Percentiles rank a stretch among this genome's conserved stretches.
phyloP scores from a whole-genome alignment of 2,113 vertebrate genomes.

The Rhinolophus sinicus region DNA sequence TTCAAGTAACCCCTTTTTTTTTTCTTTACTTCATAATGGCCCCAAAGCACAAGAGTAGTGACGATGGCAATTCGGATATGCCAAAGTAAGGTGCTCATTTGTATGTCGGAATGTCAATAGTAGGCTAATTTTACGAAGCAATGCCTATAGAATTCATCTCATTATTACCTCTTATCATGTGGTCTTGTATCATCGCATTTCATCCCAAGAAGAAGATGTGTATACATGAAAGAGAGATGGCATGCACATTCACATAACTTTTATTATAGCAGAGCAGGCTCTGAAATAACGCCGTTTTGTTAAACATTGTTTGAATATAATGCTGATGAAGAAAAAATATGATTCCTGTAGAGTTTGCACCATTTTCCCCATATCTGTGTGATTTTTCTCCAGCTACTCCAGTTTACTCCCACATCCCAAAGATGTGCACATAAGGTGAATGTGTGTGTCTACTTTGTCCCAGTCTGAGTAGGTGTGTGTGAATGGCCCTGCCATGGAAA shows the following conservation, averaged over 20 bases:
- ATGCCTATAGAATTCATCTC: too few species aligned
- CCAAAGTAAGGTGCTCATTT: background rate
- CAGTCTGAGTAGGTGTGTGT: background rate
- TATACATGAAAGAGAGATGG: background rate
- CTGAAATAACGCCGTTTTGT: background rate
- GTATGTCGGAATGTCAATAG: background rate
- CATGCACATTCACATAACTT: background rate
- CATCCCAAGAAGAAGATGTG: too few species aligned
- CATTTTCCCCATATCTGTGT: background rate
- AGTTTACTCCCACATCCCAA: background rate
- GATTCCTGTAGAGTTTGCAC: background rate
- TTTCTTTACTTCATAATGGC: background rate
- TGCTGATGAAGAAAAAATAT: background rate
- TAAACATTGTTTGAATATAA: background rate
- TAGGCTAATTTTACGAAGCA: too few species aligned
- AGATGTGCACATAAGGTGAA: background rate
- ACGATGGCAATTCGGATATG: background rate
- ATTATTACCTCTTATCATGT: background rate
- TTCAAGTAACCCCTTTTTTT: background rate
- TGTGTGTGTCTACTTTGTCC: background rate
- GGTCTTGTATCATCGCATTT: background rate
- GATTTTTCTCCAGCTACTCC: background rate
- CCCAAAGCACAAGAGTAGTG: background rate
- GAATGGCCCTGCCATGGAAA: background rate
- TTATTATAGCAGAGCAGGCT: background rate